Percentiles rank a stretch among this genome's conserved stretches.
These are phyloP conservation scores for Reticulitermes speratus DNA, from an alignment of 1,140 invertebrate genomes.

Conservation along the genomic window DNA sequence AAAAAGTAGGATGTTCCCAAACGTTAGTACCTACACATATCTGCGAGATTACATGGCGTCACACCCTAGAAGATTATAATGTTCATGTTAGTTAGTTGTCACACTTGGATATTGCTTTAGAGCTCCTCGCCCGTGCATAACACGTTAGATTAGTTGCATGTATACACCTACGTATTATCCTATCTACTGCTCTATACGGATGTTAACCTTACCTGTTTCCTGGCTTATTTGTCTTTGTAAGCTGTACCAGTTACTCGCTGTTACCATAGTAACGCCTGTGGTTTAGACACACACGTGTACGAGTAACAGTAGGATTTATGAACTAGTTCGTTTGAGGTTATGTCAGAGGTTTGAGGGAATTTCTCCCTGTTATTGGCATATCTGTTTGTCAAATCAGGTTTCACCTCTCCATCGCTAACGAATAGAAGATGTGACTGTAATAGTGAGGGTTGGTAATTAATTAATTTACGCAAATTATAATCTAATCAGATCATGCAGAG, in stretches of 20 bases:
- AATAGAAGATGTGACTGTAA: not conserved
- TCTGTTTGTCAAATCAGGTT: no score
- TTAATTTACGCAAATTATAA: not conserved
- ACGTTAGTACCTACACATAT: no score
- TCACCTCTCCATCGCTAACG: not conserved
- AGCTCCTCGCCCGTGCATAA: no score
- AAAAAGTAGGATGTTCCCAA: no score
- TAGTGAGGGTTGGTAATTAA: not conserved
- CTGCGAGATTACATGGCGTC: no score
- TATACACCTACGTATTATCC: no score
- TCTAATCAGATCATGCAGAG: not conserved
- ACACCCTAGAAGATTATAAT: no score
- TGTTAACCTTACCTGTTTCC: not conserved
- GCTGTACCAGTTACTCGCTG: not conserved
- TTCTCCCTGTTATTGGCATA: not conserved
- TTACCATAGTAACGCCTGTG: not conserved
- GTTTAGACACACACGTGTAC: not conserved
- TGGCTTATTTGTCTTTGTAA: not conserved
- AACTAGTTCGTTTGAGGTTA: not conserved
- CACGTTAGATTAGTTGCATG: no score
- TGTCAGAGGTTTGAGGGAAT: not conserved
- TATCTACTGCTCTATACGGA: not conserved
- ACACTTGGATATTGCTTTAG: no score
- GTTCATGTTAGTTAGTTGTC: no score
- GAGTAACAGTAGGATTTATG: conserved; percentile 1